Base-by-base conservation (phyloP, 2,797 vertebrate genomes). In the Moxostoma hubbsi region DNA sequence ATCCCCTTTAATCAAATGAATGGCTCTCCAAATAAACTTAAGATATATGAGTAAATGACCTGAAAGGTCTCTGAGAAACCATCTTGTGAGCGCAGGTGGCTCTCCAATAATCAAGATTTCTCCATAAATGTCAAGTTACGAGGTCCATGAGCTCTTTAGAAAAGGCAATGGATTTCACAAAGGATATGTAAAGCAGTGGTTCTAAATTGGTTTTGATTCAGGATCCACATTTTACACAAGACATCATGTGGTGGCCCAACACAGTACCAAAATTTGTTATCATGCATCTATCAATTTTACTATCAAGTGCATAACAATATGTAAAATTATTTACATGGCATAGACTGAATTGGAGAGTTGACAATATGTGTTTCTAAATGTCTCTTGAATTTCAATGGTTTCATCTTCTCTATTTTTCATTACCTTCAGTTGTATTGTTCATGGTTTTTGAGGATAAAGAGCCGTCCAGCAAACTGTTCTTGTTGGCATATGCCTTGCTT, bases 1-100 rank as follows among this genome's bases (percentile, higher is more conserved):
- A 75, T 9, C 46, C 67, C 45, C 64, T 75, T 64, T 57, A 80
- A 80, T 83, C 59, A 84, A 89, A 74, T 85, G 67, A 83, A 86
- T 72, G 78, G 71, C 80, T 85, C 72, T 77, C 59, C 77, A 61
- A 63, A 75, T 80, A 80, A 73, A 47, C 10, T 43, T 43, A 77
- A 51, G 75, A 45, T 63, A 47, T 62, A 78, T 54, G 36, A 63
- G 50, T 61, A 45, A 53, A 77, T n/a, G 75, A 53, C 75, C 62
- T 12, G 51, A 10, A 53, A 18, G 47, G 57, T 7, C 16, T 50
- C 49, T 46, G 47, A 63, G 36, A 63, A 63, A n/a, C 6, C 7
- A 7, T 64, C 43, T 63, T 12, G 24, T 63, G 36, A 63, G 43
- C 15, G 16, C 67, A 76, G 54, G 10, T 63, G 72, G 13, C 62